A percentile compares a stretch with the other conserved stretches of the same genome.
phyloP scores from a whole-genome alignment of 2,888 invertebrate genomes.

The Encarsia formosa region DNA sequence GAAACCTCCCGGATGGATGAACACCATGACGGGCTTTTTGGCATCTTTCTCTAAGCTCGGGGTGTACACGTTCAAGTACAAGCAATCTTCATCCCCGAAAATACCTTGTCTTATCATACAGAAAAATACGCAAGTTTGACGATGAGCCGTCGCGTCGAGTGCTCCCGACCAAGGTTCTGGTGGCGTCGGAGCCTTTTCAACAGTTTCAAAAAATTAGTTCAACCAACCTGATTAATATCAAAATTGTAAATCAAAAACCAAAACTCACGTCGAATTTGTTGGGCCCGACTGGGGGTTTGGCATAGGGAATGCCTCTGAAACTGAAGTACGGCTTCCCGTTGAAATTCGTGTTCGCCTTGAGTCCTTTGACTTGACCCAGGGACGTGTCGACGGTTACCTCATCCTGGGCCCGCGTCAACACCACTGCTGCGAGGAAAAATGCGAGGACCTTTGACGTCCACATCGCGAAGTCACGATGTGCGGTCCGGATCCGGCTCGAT shows the following conservation, averaged over 20 bases:
- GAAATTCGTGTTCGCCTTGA: constrained; percentile 32
- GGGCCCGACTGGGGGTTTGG: constrained; percentile 39
- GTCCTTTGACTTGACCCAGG: constrained; percentile 40
- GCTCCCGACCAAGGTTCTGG: constrained; percentile 42
- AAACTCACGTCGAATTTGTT: constrained; percentile 41
- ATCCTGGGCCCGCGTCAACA: constrained; percentile 25
- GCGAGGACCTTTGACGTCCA: constrained; percentile 13
- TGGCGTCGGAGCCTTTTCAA: constrained; percentile 35
- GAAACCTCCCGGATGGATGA: constrained; percentile 39
- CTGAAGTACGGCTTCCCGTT: constrained; percentile 36
- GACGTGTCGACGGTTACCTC: constrained; percentile 38
- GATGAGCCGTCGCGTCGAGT: constrained; percentile 40
- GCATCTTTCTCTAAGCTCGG: constrained; percentile 37
- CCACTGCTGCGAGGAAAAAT: constrained; percentile 2
- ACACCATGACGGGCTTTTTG: constrained; percentile 41
- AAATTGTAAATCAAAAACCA: neutral
- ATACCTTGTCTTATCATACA: constrained; percentile 37
- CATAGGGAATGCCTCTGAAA: constrained; percentile 46
- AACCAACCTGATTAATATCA: neutral
- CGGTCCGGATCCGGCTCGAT: neutral
- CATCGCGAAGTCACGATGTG: constrained; percentile 22
- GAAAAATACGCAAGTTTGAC: constrained; percentile 38
- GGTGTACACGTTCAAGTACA: constrained; percentile 43
- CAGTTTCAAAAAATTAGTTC: too few relatives aligned
- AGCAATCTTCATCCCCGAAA: constrained; percentile 43